Base-by-base conservation (phyloP, 2,888 invertebrate genomes). In the Calephelis perditalis region DNA sequence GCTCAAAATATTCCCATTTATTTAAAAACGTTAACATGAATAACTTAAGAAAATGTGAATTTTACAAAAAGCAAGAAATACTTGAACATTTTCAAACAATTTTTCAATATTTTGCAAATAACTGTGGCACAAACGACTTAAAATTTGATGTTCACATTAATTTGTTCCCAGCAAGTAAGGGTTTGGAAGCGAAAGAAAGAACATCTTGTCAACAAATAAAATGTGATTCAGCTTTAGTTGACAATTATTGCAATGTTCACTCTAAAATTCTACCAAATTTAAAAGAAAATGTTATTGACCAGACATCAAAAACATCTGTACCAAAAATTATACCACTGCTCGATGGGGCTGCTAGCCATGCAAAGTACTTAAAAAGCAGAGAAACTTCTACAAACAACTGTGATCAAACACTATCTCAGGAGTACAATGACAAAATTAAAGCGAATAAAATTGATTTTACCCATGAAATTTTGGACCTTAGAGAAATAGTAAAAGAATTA, bases 71-170 rank as follows among this genome's bases (percentile, higher is more conserved):
- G 40, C 40, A 62, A 57, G 63, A 72, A 58, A 71, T 77, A 47
- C 8, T 77, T 12, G 70, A 74, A 58, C 70, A 80, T 59, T 71
- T 79, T 46, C 68, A 77, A 64, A 75, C 75, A 61, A 65, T 84
- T 61, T 71, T 82, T 6, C 73, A 77, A 58, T 78, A 78, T 66
- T 76, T 85, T 63, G 68, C 73, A 10, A 69, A 75, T 37, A 70
- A 68, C 55, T 68, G 76, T 40, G 66, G 66, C 44, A 72, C 75
- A 37, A 78, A 70, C 49, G 77, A 82, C 61, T 70, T 85, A 11
- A 79, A 79, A 65, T 62, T 86, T 54, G 79, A 86, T 64, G 70
- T 87, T 63, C 75, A 78, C 55, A 70, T 87, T 6, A 84, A 81
- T 62, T 66, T 84, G 0, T 70, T 71, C 56, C 80, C 84, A 12